Percentiles rank a stretch among this genome's conserved stretches.
phyloP scores from a whole-genome alignment of 2,113 vertebrate genomes.

The Pteropus alecto region DNA sequence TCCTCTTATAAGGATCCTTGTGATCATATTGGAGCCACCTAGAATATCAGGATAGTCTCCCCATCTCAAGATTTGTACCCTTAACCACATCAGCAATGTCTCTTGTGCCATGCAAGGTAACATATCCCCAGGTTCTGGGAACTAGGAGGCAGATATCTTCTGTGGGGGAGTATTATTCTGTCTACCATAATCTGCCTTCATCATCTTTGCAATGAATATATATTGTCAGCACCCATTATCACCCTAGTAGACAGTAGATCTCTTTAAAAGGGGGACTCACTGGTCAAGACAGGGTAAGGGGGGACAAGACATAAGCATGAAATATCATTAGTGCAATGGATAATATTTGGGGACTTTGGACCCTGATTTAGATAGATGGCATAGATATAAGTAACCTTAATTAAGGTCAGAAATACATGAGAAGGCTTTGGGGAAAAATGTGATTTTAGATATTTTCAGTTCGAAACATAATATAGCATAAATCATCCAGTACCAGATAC shows the following conservation, averaged over 20 bases:
- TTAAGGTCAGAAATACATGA: not conserved
- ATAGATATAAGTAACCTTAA: not conserved
- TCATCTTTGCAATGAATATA: not conserved
- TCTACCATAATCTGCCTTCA: not conserved
- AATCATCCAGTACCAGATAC: not conserved
- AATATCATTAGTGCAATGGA: not conserved
- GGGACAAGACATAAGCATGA: not conserved
- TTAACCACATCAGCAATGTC: not conserved
- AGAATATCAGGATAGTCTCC: not conserved
- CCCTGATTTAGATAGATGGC: not conserved
- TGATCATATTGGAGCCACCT: not conserved
- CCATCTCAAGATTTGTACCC: not conserved
- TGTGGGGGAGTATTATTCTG: not conserved
- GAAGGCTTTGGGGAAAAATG: not conserved
- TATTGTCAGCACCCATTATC: not conserved
- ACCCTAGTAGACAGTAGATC: not conserved
- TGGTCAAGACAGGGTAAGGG: not conserved
- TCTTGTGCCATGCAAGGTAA: not conserved
- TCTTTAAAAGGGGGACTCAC: not conserved
- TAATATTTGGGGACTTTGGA: not conserved
- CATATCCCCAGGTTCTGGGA: not conserved
- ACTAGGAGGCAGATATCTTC: not conserved
- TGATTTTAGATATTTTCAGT: not conserved
- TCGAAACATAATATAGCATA: not conserved
- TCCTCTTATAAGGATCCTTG: not conserved